These are phyloP conservation scores for Teleiodes luculella DNA, from an alignment of 2,888 invertebrate species.

Conservation along the genomic window DNA sequence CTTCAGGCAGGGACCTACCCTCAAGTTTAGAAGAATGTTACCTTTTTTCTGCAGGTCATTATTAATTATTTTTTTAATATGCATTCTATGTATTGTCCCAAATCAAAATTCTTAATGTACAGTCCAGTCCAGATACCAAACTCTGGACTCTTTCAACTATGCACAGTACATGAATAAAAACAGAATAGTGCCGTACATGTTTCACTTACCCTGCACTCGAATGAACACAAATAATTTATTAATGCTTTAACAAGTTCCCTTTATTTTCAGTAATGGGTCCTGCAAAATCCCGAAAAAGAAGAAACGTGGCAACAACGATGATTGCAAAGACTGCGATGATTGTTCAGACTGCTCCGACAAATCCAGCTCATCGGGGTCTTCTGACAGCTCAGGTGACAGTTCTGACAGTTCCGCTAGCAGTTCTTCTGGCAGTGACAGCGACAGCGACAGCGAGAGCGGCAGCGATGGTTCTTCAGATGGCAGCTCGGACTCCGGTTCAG, in stretches of 20 bases:
- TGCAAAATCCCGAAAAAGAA: slow-evolving; percentile 4
- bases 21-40: too few species aligned
- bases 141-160: too few species aligned
- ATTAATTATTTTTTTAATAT: too few species aligned
- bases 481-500: background rate
- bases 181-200: too few species aligned
- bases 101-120: too few species aligned
- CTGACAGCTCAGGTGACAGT: background rate
- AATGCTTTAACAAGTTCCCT: background rate
- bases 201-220: too few species aligned
- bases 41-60: too few species aligned
- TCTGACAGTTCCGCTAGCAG: background rate
- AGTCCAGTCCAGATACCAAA: too few species aligned
- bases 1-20: too few species aligned
- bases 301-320: slow-evolving; percentile 3
- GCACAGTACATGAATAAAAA: too few species aligned
- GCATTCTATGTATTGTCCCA: too few species aligned
- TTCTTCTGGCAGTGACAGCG: background rate
- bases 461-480: slow-evolving; percentile 2
- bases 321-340: slow-evolving; percentile 1
- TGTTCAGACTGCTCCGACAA: background rate
- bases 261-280: background rate
- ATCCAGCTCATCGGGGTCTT: background rate
- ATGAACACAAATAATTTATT: background rate
- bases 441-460: slow-evolving; percentile 2